Conservation (phyloP, 2,113 vertebrate genomes). For the Shinisaurus crocodilurus region DNA sequence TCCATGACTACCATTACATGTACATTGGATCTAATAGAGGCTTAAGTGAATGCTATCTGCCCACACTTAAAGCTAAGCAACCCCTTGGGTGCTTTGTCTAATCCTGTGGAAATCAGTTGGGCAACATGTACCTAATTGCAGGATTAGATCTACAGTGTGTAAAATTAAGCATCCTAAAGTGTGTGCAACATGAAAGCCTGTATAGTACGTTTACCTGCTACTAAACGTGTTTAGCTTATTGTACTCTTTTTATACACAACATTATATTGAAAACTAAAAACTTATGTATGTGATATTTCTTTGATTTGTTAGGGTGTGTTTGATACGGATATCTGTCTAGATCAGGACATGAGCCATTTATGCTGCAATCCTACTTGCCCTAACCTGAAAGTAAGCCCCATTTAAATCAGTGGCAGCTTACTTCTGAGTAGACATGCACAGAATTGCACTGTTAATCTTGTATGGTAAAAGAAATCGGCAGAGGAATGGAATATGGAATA, state of each 20-base stretch:
- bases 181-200: background rate
- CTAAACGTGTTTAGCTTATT: background rate
- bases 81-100: background rate
- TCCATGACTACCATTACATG: background rate
- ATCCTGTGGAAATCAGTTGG: background rate
- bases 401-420: background rate
- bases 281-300: background rate
- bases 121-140: background rate
- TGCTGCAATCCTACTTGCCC: background rate
- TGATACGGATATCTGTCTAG: background rate
- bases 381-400: background rate
- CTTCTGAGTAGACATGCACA: background rate
- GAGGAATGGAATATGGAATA: too few species aligned
- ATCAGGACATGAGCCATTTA: background rate
- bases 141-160: background rate
- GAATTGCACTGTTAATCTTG: too few species aligned
- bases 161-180: background rate
- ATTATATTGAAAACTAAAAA: background rate
- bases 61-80: background rate
- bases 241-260: background rate
- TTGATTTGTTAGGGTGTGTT: background rate
- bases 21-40: background rate
- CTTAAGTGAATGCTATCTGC: background rate
- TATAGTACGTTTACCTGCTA: background rate
- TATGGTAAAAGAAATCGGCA: background rate